Evolutionary conservation across 1,140 invertebrate species (phyloP), one percentile per base, ranked within the genome.

Genomic region (Drosophila orosa): DNA sequence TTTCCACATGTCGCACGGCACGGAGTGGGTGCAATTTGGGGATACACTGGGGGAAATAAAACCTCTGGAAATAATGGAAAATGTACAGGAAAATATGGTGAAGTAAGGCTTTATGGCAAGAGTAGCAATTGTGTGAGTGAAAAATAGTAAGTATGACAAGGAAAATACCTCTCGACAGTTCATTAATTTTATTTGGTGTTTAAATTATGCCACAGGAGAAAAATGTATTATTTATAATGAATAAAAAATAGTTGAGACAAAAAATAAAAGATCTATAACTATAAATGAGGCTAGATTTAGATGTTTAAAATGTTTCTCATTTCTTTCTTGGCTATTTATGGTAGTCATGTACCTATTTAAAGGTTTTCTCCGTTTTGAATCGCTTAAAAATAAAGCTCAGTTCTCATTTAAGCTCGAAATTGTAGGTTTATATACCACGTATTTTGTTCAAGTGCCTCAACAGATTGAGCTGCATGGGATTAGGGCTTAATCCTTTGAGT

Each of bases 401-500:
- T 7, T 25, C 9, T 5, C 15, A 3, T 17, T 27, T 25, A 6
- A 47, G 1, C 29, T 17, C 1, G 1, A 22, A 5, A 5, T 19
- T 33, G 3, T 5, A 17, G 3, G 3, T 8, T 19, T n/a, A 42
- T 19, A 5, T 7, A 7, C 12, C 0, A 0, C 1, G 6, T 24
- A 24, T 24, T 59, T 59, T 54, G 9, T 27, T 24, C 3, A 15
- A 17, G 39, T 69, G 48, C 17, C 5, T 27, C 13, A 2, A 15
- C 35, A 42, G 37, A 68, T 66, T 66, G 29, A 66, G 35, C 65
- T 22, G 39, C 22, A 29, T 13, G 52, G 58, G 60, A 56, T 73
- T 81, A 59, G 71, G 47, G 54, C 22, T 56, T 77, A 78, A 81
- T 45, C 57, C 74, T 55, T 71, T 76, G 62, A 75, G 56, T 68